Percentiles rank a stretch among this genome's conserved stretches.
Conservation (phyloP, 2,113 vertebrate genomes). For the Pseudopipra pipra region DNA sequence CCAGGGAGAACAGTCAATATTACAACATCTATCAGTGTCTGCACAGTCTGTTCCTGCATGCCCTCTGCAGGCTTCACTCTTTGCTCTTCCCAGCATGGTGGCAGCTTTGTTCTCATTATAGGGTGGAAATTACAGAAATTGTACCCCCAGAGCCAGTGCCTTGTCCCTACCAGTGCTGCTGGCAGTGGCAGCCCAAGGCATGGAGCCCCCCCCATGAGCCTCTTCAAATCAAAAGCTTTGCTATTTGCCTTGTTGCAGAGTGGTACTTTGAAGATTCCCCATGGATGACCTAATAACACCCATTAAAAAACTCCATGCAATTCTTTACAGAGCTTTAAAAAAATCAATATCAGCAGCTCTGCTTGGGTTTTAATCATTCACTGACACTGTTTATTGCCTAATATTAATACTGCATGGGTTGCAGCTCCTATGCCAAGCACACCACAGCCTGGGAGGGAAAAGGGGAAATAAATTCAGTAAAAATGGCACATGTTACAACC, state of each 20-base stretch:
- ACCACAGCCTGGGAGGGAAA: background rate
- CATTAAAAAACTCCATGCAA: background rate
- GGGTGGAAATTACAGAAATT: background rate
- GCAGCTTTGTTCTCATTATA: background rate
- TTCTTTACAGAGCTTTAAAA: background rate
- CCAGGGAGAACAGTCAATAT: constrained; percentile 13
- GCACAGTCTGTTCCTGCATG: background rate
- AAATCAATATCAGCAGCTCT: background rate
- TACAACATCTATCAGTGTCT: background rate
- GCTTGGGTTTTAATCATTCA: background rate
- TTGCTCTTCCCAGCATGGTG: background rate
- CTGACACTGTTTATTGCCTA: background rate
- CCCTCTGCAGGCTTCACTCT: background rate
- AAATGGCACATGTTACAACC: background rate
- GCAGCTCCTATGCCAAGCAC: background rate
- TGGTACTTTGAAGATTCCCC: background rate
- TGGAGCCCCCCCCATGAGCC: background rate
- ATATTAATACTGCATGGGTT: background rate
- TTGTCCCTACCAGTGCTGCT: background rate
- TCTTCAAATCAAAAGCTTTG: background rate
- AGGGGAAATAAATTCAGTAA: background rate
- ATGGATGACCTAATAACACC: background rate
- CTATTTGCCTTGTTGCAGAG: background rate
- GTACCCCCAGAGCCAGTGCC: background rate
- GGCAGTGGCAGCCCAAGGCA: background rate